Base-by-base conservation (phyloP, 2,888 invertebrate species). In the Nomada fucata region DNA sequence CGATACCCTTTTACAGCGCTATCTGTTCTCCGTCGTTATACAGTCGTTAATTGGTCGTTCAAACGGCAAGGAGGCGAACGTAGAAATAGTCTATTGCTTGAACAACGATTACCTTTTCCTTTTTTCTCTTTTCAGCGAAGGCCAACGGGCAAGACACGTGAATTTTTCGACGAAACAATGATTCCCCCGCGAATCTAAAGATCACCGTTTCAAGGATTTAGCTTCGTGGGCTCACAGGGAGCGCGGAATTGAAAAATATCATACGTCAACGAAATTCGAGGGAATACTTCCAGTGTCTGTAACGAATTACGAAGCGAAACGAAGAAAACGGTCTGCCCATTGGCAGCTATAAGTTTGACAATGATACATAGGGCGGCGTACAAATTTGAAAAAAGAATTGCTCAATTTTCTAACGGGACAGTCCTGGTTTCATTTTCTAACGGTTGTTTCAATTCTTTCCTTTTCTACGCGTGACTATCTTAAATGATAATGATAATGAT, bases 211-310 rank as follows among this genome's bases (percentile, higher is more conserved):
- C 79, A 61, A 70, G 60, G 50, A 70, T 52, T 2, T 26, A 20
- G 4, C 47, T n/a, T 55, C 11, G 50, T 0, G 2, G 15, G n/a
- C 53, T 29, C 3, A 53, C 36, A 36, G 7, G 5, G 7, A 7
- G 36, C 2, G n/a, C 23, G 13, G 63, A 60, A 42, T 57, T 42
- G 20, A 53, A 55, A 60, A 79, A 76, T 76, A 60, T 60, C 42
- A 13, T 47, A 36, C 79, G 70, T 75, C 29, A 50, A 63, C 71
- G 71, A 60, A 68, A 74, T 69, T 50, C 29, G 52, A 59, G 26
- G 53, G 18, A 53, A 57, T 9, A 36, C 52, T n/a, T 57, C 18
- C 50, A 23, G 11, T 42, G n/a, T 29, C 20, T 13, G 13, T 13
- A 50, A 52, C 18, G n/a, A 47, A 53, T 9, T 36, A 36, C 36